These are phyloP conservation scores for Morpho helenor DNA, from an alignment of 2,888 invertebrate species.

Conservation along the genomic window DNA sequence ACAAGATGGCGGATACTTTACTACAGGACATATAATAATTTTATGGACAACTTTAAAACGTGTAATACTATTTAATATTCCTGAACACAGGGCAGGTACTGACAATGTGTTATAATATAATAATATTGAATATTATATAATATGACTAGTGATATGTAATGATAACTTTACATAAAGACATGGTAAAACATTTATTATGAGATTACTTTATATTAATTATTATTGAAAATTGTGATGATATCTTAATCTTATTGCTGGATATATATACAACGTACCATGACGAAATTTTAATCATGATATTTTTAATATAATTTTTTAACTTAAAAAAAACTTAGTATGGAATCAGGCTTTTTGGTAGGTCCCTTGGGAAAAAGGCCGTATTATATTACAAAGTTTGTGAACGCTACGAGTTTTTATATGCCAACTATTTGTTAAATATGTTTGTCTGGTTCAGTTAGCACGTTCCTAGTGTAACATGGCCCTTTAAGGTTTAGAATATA, in stretches of 20 bases:
- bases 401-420: not conserved
- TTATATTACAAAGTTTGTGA: not conserved
- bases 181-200: slow-evolving; percentile 52
- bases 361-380: slow-evolving; percentile 38
- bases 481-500: slow-evolving; percentile 27
- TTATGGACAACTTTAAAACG: slow-evolving; percentile 18
- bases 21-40: slow-evolving; percentile 8
- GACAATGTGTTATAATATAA: slow-evolving; percentile 54
- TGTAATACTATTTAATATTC: slow-evolving; percentile 38
- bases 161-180: slow-evolving; percentile 65
- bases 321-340: slow-evolving; percentile 41
- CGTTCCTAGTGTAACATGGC: slow-evolving; percentile 7
- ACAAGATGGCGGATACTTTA: not conserved
- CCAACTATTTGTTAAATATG: not conserved
- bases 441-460: slow-evolving; percentile 1
- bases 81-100: slow-evolving; percentile 77
- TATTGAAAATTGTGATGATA: slow-evolving; percentile 30
- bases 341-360: slow-evolving; percentile 71
- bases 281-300: slow-evolving; percentile 34
- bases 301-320: slow-evolving; percentile 41
- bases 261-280: slow-evolving; percentile 59
- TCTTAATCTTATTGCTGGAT: slow-evolving; percentile 26
- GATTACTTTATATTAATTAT: slow-evolving; percentile 29
- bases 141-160: slow-evolving; percentile 78
- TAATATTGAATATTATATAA: slow-evolving; percentile 49